Conservation (phyloP, 2,113 vertebrate species). For the Podocnemis expansa region DNA sequence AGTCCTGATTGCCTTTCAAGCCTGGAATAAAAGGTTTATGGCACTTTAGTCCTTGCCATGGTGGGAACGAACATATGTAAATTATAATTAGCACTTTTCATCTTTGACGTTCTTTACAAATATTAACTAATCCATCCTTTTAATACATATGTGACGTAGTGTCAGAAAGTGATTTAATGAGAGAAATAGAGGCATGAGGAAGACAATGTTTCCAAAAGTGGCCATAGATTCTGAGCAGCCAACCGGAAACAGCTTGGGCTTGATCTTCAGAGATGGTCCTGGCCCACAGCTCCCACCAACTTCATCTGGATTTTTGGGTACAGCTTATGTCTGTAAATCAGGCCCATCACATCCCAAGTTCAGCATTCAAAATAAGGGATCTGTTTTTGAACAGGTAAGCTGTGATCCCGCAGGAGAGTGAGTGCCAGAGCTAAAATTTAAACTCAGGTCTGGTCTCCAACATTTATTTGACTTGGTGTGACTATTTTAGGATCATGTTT, state of each 20-base stretch:
- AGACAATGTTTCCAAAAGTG: neutral
- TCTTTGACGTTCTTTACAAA: slow-evolving; percentile 54
- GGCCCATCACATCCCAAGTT: neutral
- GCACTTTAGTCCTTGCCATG: neutral
- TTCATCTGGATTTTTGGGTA: neutral
- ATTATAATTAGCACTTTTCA: slow-evolving; percentile 54
- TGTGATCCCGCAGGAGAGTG: neutral
- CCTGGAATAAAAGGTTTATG: slow-evolving; percentile 38
- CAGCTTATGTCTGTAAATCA: neutral
- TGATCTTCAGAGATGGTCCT: fast-evolving
- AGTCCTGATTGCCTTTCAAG: slow-evolving; percentile 43
- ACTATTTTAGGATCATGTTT: neutral
- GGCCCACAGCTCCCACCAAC: neutral
- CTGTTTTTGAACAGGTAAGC: neutral
- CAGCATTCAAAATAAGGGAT: neutral
- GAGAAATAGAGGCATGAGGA: neutral
- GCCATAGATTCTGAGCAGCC: neutral
- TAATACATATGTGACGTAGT: slow-evolving; percentile 16
- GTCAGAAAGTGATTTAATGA: slow-evolving; percentile 31
- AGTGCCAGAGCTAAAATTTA: neutral
- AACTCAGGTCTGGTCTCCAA: neutral
- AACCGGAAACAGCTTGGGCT: neutral
- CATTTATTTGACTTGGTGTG: fast-evolving
- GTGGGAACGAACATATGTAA: slow-evolving; percentile 19
- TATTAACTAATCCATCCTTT: neutral